Percentiles rank a stretch among this genome's conserved stretches.
Evolutionary conservation across 2,113 vertebrate species (phyloP).

Genomic region (Mesoclemmys tuberculata): DNA sequence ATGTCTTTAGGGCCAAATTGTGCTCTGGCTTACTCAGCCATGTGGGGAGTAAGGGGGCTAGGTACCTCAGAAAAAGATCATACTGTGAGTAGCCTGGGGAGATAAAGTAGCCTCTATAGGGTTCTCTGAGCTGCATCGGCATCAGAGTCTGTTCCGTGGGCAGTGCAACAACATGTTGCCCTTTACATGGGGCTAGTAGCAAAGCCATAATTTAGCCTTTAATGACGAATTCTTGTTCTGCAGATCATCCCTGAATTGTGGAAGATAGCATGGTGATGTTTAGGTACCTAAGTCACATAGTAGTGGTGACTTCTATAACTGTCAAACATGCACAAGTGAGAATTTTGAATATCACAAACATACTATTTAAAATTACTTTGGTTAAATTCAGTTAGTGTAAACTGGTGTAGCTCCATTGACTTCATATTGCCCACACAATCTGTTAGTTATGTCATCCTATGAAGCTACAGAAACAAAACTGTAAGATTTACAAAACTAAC

Average conservation of each 20-base stretch:
- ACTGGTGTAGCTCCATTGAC: fast-evolving
- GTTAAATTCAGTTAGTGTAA: fast-evolving
- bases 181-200: not conserved
- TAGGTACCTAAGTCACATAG: not conserved
- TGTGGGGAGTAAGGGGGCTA: not conserved
- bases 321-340: not conserved
- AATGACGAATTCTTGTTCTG: not conserved
- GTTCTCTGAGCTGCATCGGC: not conserved
- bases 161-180: not conserved
- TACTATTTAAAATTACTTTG: not conserved
- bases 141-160: not conserved
- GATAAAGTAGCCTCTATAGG: not conserved
- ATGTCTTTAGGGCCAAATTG: not conserved
- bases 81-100: not conserved
- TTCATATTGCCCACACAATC: fast-evolving
- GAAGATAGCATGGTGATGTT: not conserved
- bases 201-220: not conserved
- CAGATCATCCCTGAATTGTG: not conserved
- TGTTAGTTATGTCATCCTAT: fast-evolving
- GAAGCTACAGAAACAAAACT: not conserved
- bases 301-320: not conserved
- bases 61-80: not conserved
- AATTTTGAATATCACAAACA: not conserved
- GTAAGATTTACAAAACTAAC: fast-evolving
- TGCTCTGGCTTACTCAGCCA: not conserved